Evolutionary conservation across 1,140 invertebrate species (phyloP).

Genomic region (Plutomurus gul): DNA sequence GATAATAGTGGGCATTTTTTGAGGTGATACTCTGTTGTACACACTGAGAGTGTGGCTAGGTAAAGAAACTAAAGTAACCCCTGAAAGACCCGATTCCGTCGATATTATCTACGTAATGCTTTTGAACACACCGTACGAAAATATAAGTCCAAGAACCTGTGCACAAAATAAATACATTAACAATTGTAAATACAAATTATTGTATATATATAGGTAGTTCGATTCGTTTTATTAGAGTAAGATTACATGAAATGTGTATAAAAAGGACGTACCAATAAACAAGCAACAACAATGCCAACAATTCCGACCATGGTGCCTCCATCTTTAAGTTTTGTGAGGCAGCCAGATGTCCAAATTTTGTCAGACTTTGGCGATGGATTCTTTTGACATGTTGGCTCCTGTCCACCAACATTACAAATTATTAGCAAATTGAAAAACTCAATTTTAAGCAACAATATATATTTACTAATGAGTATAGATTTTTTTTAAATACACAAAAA

Average conservation of each 20-base stretch:
- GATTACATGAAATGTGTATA: neutral
- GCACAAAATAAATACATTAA: constrained; percentile 4
- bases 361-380: constrained; percentile 56
- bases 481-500: neutral
- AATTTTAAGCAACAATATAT: neutral
- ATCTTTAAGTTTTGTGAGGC: constrained; percentile 72
- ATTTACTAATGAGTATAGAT: neutral
- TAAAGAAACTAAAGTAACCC: neutral
- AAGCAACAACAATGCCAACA: constrained; percentile 77
- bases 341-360: constrained; percentile 70
- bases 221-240: too few relatives aligned
- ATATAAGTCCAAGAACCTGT: constrained; percentile 56
- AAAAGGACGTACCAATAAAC: constrained; percentile 80
- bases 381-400: neutral
- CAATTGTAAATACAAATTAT: neutral
- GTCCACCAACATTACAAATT: neutral
- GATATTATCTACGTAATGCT: constrained; percentile 52
- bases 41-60: too few relatives aligned
- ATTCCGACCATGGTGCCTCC: constrained; percentile 79
- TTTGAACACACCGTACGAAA: constrained; percentile 56
- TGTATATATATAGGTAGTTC: too few relatives aligned
- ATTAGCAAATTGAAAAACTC: neutral
- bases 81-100: too few relatives aligned
- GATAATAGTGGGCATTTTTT: too few relatives aligned
- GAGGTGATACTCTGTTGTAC: too few relatives aligned